A percentile compares a stretch with the other conserved stretches of the same genome.
Conservation (phyloP, 2,888 invertebrate species). For the Rugalucina vietnamica region DNA sequence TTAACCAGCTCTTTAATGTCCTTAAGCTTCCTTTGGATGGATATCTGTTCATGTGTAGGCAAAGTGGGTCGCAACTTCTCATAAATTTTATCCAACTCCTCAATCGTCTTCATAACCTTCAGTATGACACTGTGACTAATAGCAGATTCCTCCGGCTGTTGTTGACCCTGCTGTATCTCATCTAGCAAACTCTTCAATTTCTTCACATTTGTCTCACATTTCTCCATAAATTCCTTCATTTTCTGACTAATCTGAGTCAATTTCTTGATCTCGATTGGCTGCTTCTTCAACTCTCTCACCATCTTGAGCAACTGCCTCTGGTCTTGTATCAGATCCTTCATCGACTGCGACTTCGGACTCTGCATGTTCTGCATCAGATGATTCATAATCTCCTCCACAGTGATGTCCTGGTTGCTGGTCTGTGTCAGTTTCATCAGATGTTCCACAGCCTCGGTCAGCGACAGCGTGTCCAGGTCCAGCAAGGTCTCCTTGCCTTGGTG, state of each 20-base stretch:
- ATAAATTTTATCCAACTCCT: slow-evolving; percentile 17
- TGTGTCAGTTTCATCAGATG: slow-evolving; percentile 17
- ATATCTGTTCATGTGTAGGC: slow-evolving; percentile 6
- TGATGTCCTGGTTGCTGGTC: slow-evolving; percentile 6
- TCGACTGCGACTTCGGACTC: background rate
- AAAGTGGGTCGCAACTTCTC: slow-evolving; percentile 33
- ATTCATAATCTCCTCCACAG: slow-evolving; percentile 51
- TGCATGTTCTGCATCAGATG: slow-evolving; percentile 40
- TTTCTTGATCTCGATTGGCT: background rate
- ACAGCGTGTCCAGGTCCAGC: slow-evolving; percentile 34
- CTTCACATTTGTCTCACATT: background rate
- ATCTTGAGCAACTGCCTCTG: slow-evolving; percentile 32
- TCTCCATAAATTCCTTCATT: background rate
- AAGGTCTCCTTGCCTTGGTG: slow-evolving; percentile 34
- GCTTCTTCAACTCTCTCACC: background rate
- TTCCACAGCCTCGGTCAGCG: slow-evolving; percentile 17
- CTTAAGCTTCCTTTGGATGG: background rate
- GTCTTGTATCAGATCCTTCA: slow-evolving; percentile 37
- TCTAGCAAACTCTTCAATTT: slow-evolving; percentile 5
- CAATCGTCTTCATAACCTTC: slow-evolving; percentile 11
- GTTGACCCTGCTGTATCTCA: background rate
- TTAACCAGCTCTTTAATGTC: background rate
- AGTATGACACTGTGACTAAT: slow-evolving; percentile 29
- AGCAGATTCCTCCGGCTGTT: slow-evolving; percentile 41
- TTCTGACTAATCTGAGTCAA: background rate